Conservation (phyloP, 1,140 invertebrate genomes). For the Macrobrachium rosenbergii region DNA sequence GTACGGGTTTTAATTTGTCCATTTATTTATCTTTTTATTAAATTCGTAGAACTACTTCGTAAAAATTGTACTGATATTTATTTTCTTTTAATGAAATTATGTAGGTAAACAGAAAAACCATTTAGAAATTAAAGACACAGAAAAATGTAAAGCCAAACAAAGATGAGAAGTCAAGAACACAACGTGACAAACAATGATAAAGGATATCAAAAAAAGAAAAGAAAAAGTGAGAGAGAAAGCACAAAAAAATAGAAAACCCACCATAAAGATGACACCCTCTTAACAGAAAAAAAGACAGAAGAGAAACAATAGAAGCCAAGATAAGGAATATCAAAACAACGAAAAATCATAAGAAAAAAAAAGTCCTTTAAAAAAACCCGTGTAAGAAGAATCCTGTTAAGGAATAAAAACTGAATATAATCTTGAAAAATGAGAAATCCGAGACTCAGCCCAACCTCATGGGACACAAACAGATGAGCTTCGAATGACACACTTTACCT, state of each 20-base stretch:
- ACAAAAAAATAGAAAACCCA: not conserved
- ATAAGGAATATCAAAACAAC: conserved; percentile 7
- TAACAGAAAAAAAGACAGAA: not conserved
- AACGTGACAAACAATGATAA: not conserved
- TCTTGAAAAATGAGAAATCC: too few relatives aligned
- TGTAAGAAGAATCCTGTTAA: too few relatives aligned
- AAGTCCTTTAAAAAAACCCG: not conserved
- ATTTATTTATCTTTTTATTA: too few relatives aligned
- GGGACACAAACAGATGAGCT: too few relatives aligned
- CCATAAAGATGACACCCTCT: not conserved
- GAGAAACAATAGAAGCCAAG: not conserved
- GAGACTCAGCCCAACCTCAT: too few relatives aligned
- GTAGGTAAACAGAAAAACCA: too few relatives aligned
- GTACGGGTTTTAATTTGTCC: too few relatives aligned
- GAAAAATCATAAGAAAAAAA: conserved; percentile 3
- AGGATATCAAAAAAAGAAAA: not conserved
- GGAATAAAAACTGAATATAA: too few relatives aligned
- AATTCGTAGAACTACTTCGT: too few relatives aligned
- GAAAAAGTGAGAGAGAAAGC: not conserved
- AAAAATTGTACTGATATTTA: too few relatives aligned
- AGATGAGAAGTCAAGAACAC: not conserved
- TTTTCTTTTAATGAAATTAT: too few relatives aligned
- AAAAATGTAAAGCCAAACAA: not conserved
- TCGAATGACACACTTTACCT: too few relatives aligned
- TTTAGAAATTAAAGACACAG: not conserved